Evolutionary conservation across 2,797 vertebrate species (phyloP).

Genomic region (Clarias fuscus): DNA sequence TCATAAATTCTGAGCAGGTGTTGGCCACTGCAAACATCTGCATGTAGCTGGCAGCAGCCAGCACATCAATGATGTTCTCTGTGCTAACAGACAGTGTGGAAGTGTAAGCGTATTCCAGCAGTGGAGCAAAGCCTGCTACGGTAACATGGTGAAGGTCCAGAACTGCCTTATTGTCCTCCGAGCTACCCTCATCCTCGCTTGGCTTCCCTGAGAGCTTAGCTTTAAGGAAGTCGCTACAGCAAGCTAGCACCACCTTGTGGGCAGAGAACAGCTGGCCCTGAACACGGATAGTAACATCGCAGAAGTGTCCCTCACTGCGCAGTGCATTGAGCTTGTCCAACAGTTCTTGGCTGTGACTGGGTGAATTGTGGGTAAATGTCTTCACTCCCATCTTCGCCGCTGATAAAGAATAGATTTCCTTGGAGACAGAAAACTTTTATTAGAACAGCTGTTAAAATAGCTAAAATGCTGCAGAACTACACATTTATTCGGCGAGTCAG

Average conservation of each 20-base stretch:
- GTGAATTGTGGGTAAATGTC: constrained; percentile 84
- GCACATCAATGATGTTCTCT: constrained; percentile 96
- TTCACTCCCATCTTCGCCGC: constrained; percentile 77
- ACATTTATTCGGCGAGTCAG: no score
- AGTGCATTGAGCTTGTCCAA: constrained; percentile 85
- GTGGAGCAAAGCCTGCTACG: constrained; percentile 90
- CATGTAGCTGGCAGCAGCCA: constrained; percentile 97
- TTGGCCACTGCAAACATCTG: constrained; percentile 98
- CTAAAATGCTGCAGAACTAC: no score
- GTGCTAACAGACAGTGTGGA: constrained; percentile 97
- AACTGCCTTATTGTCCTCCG: constrained; percentile 82
- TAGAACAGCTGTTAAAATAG: constrained; percentile 4
- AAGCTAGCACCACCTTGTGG: constrained; percentile 98
- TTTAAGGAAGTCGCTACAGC: constrained; percentile 97
- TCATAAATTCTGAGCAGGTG: constrained; percentile 98
- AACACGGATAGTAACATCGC: constrained; percentile 96
- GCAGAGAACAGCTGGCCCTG: constrained; percentile 98
- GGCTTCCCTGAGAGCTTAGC: constrained; percentile 90
- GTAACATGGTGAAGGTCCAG: constrained; percentile 86
- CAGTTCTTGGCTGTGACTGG: constrained; percentile 87
- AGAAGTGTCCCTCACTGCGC: constrained; percentile 88
- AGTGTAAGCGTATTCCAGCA: constrained; percentile 96
- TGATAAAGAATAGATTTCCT: constrained; percentile 29
- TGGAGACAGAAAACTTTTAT: not conserved
- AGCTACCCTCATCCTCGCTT: constrained; percentile 78